phyloP scores from a whole-genome alignment of 2,888 invertebrate genomes.

The Caenorhabditis uteleia region DNA sequence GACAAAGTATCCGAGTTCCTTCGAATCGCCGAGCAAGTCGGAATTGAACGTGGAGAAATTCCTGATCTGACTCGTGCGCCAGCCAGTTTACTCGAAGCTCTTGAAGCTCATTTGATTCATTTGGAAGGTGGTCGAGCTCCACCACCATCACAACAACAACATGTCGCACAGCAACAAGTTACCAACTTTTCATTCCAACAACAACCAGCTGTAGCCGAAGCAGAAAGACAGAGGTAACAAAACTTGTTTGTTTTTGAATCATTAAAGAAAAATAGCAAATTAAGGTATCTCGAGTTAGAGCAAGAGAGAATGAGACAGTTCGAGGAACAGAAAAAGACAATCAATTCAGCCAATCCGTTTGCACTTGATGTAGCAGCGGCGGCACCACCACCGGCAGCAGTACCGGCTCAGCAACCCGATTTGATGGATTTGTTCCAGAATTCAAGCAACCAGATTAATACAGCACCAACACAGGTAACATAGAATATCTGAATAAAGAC shows the following conservation, averaged over 20 bases:
- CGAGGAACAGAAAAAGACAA: conserved; percentile 56
- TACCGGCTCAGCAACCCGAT: conserved; percentile 20
- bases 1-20: conserved; percentile 97
- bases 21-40: conserved; percentile 84
- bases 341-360: conserved; percentile 41
- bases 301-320: conserved; percentile 81
- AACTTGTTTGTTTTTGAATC: neutral
- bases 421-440: conserved; percentile 35
- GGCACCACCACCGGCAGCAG: neutral
- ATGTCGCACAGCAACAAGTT: conserved; percentile 25
- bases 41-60: conserved; percentile 97
- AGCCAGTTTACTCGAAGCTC: conserved; percentile 91
- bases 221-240: conserved; percentile 80
- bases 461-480: too few relatives aligned
- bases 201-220: conserved; percentile 70
- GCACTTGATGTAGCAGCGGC: conserved; percentile 46
- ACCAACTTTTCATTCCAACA: conserved; percentile 21
- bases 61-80: conserved; percentile 98
- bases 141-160: conserved; percentile 45
- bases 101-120: conserved; percentile 91
- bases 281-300: conserved; percentile 82
- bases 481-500: neutral
- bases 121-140: conserved; percentile 79
- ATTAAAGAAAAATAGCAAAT: neutral
- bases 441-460: too few relatives aligned